Conservation (phyloP, 2,888 invertebrate genomes). For the Criorhina ranunculi region DNA sequence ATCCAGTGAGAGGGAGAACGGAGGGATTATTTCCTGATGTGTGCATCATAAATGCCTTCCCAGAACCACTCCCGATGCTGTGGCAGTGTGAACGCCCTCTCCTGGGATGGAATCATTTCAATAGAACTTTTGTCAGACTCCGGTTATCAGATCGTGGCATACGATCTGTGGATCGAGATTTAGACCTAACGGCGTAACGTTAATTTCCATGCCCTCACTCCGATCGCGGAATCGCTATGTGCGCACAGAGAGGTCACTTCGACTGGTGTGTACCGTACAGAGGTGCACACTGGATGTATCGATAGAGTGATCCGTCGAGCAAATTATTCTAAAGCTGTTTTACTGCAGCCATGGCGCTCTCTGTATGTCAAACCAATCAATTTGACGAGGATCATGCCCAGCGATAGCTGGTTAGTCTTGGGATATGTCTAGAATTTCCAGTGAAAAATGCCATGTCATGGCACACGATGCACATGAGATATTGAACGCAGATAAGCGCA, state of each 20-base stretch:
- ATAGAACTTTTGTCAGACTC: constrained; percentile 61
- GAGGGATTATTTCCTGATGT: constrained; percentile 68
- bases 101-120: constrained; percentile 44
- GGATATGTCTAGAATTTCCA: constrained; percentile 49
- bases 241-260: constrained; percentile 58
- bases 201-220: constrained; percentile 50
- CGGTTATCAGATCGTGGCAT: constrained; percentile 63
- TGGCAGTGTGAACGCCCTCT: constrained; percentile 64
- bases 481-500: constrained; percentile 59
- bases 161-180: constrained; percentile 66
- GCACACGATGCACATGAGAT: constrained; percentile 57
- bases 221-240: constrained; percentile 4
- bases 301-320: constrained; percentile 46
- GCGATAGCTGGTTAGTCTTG: constrained; percentile 5
- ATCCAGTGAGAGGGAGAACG: constrained; percentile 39
- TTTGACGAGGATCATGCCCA: constrained; percentile 66
- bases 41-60: constrained; percentile 64
- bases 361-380: constrained; percentile 74
- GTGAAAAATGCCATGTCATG: constrained; percentile 60
- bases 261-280: constrained; percentile 35
- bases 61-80: constrained; percentile 57
- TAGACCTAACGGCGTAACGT: constrained; percentile 66
- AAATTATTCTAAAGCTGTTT: constrained; percentile 21
- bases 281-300: constrained; percentile 33
- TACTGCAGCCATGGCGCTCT: constrained; percentile 29